phyloP scores from a whole-genome alignment of 2,797 vertebrate species.

The Bufotes viridis region DNA sequence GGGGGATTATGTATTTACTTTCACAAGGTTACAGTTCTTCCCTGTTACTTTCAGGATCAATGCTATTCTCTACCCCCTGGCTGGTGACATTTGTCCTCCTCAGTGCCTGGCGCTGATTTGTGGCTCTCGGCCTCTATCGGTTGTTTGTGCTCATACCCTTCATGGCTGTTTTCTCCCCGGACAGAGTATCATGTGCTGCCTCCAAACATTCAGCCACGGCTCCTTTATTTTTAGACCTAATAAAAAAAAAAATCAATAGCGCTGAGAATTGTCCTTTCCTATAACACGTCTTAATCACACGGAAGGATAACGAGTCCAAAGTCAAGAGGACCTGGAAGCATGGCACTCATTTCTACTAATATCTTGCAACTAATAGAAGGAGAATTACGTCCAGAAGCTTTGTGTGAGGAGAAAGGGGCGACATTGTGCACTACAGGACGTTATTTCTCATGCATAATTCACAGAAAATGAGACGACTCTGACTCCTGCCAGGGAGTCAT shows the following conservation, averaged over 20 bases:
- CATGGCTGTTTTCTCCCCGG: conserved; percentile 14
- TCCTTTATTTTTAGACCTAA: conserved; percentile 37
- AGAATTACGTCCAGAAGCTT: conserved; percentile 14
- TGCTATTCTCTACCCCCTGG: not conserved
- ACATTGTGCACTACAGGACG: not conserved
- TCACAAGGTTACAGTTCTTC: not conserved
- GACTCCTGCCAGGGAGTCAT: not conserved
- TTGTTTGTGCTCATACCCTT: not conserved
- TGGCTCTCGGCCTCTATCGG: too few species aligned
- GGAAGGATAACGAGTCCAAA: conserved; percentile 26
- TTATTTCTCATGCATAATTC: not conserved
- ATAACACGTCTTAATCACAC: conserved; percentile 26
- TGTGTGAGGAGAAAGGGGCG: not conserved
- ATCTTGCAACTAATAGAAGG: not conserved
- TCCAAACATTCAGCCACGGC: not conserved
- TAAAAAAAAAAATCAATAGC: conserved; percentile 42
- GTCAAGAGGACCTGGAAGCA: conserved; percentile 16
- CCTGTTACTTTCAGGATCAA: not conserved
- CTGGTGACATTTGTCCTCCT: not conserved
- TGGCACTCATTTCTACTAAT: not conserved
- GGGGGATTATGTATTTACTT: not conserved
- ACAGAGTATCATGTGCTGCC: not conserved
- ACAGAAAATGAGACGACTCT: not conserved
- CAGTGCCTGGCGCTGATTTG: not conserved
- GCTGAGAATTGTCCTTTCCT: conserved; percentile 31